These are phyloP conservation scores for Trichogramma dendrolimi DNA, from an alignment of 2,888 invertebrate species.

Conservation along the genomic window DNA sequence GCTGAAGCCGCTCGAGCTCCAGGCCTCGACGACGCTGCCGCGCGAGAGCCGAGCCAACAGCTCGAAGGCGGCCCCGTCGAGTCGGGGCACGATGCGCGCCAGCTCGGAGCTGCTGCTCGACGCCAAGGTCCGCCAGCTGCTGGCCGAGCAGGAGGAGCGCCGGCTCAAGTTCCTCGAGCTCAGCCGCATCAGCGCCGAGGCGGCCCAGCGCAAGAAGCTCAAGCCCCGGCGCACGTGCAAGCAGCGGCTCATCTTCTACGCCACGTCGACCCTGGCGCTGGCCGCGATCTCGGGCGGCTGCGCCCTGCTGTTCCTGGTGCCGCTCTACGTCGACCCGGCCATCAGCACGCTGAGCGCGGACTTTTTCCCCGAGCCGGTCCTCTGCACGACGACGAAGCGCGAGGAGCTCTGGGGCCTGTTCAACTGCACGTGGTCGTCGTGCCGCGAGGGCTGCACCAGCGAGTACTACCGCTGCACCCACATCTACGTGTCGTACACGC, in stretches of 20 bases:
- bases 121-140: conserved; percentile 58
- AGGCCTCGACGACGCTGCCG: too few relatives aligned
- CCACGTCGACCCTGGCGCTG: conserved; percentile 67
- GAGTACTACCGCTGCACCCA: conserved; percentile 70
- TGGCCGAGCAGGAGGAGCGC: conserved; percentile 47
- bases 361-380: conserved; percentile 70
- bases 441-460: conserved; percentile 76
- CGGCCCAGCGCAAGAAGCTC: background rate
- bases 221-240: conserved; percentile 57
- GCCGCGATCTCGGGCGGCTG: conserved; percentile 70
- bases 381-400: conserved; percentile 67
- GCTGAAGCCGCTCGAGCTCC: too few relatives aligned
- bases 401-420: conserved; percentile 70
- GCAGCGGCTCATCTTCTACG: conserved; percentile 68
- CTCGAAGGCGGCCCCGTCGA: conserved; percentile 15
- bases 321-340: conserved; percentile 68
- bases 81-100: conserved; percentile 59
- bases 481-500: conserved; percentile 61
- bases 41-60: background rate
- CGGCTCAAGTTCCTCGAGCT: conserved; percentile 51
- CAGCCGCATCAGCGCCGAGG: conserved; percentile 51
- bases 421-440: conserved; percentile 77
- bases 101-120: conserved; percentile 75
- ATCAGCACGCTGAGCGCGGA: conserved; percentile 68
- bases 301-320: conserved; percentile 69